phyloP scores from a whole-genome alignment of 2,113 vertebrate genomes.

The Cinclus mexicanus region DNA sequence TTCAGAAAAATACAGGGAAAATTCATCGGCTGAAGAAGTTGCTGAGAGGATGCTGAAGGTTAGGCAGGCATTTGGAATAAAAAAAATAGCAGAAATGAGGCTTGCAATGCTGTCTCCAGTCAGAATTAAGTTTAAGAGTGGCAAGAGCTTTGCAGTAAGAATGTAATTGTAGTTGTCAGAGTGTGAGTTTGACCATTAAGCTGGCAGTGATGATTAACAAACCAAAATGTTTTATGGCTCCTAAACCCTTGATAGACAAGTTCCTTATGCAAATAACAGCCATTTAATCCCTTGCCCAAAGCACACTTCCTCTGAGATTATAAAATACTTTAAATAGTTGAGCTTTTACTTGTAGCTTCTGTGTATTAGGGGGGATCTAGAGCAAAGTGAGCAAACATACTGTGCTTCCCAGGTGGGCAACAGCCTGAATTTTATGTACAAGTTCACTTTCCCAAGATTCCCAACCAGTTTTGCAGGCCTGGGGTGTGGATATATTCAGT shows the following conservation, averaged over 20 bases:
- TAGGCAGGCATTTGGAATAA: not conserved
- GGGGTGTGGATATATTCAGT: fast-evolving
- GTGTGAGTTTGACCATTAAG: not conserved
- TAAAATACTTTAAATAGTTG: not conserved
- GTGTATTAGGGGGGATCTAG: fast-evolving
- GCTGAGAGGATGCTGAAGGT: not conserved
- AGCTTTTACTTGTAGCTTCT: not conserved
- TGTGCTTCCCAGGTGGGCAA: not conserved
- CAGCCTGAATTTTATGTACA: not conserved
- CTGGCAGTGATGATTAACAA: not conserved
- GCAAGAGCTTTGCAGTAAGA: not conserved
- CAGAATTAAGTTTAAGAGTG: not conserved
- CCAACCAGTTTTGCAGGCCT: not conserved
- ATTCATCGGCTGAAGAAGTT: not conserved
- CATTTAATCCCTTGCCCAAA: not conserved
- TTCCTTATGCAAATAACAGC: not conserved
- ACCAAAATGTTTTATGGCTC: not conserved
- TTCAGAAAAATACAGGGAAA: not conserved
- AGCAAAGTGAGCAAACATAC: not conserved
- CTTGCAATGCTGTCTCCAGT: not conserved
- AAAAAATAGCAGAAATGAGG: not conserved
- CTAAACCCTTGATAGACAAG: not conserved
- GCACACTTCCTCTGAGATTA: not conserved
- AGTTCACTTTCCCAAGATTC: not conserved
- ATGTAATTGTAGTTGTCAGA: not conserved